Evolutionary conservation across 2,797 vertebrate species (phyloP).

Genomic region (Anolis apletophallus): DNA sequence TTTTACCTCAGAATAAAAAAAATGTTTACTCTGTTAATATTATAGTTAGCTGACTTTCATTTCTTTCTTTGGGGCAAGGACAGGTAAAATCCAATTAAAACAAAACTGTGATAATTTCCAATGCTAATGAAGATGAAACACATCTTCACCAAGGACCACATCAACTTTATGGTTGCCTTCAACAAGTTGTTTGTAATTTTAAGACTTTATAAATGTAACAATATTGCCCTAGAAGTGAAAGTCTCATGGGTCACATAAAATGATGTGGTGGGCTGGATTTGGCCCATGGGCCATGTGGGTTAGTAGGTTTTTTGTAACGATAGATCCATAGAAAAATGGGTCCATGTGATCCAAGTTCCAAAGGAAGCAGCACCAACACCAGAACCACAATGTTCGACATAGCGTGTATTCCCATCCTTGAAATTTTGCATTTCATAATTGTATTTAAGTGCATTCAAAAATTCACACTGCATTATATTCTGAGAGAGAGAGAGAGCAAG

Average conservation of each 20-base stretch:
- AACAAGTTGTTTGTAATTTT: no score
- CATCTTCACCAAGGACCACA: not conserved
- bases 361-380: not conserved
- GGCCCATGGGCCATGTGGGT: not conserved
- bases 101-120: not conserved
- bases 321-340: not conserved
- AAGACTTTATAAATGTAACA: no score
- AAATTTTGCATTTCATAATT: not conserved
- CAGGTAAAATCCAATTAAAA: not conserved
- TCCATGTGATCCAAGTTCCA: not conserved
- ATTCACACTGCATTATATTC: not conserved
- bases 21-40: not conserved
- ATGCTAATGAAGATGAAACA: not conserved
- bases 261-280: no score
- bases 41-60: not conserved
- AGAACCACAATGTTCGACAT: not conserved
- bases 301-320: not conserved
- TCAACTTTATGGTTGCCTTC: no score
- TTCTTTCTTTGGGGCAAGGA: not conserved
- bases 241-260: no score
- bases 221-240: no score
- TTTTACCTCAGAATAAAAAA: not conserved
- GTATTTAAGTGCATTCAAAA: not conserved
- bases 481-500: not conserved
- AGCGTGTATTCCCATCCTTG: not conserved